Evolutionary conservation across 2,113 vertebrate species (phyloP).

Genomic region (Poecilia latipinna): DNA sequence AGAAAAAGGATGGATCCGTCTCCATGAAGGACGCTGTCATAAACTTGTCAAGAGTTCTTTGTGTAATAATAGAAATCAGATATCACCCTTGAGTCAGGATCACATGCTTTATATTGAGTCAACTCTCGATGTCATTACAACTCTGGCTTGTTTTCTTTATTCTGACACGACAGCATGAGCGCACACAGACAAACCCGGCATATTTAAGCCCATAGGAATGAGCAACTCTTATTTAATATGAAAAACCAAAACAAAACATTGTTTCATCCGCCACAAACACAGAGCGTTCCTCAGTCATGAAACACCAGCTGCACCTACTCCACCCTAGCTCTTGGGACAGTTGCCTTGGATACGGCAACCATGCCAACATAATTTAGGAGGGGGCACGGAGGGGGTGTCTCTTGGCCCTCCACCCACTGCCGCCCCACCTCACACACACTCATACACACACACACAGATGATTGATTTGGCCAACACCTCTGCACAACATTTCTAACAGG

Average conservation of each 20-base stretch:
- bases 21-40: conserved; percentile 31
- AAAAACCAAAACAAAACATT: conserved; percentile 36
- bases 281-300: conserved; percentile 47
- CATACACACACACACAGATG: conserved; percentile 18
- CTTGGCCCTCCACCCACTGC: conserved; percentile 28
- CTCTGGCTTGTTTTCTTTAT: background rate
- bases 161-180: conserved; percentile 6
- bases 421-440: conserved; percentile 20
- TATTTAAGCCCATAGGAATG: conserved; percentile 43
- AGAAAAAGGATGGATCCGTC: conserved; percentile 22
- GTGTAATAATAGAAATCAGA: conserved; percentile 9
- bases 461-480: conserved; percentile 41
- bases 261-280: conserved; percentile 29
- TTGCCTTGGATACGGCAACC: conserved; percentile 76
- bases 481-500: conserved; percentile 42
- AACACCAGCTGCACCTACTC: conserved; percentile 74
- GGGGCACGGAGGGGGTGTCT: conserved; percentile 48
- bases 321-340: conserved; percentile 74
- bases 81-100: conserved; percentile 26
- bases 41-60: conserved; percentile 15
- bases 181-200: background rate
- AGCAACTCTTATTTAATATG: conserved; percentile 55
- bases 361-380: conserved; percentile 63
- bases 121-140: background rate
- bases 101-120: conserved; percentile 24